Evolutionary conservation across 2,113 vertebrate species (phyloP).

Genomic region (Chionis minor): DNA sequence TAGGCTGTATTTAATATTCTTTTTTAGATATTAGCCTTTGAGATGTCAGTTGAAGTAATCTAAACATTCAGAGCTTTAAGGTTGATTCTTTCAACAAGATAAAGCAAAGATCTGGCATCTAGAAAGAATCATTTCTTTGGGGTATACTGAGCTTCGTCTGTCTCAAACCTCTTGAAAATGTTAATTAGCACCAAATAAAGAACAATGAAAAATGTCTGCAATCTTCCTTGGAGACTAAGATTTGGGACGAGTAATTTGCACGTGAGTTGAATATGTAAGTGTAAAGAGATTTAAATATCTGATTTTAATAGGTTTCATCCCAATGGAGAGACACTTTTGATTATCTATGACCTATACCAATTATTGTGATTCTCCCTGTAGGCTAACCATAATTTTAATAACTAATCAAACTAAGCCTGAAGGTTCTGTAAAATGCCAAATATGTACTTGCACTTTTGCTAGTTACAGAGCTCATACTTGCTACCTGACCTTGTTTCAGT

Average conservation of each 20-base stretch:
- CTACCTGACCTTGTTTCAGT: conserved; percentile 62
- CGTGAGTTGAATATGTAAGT: conserved; percentile 67
- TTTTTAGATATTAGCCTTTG: conserved; percentile 32
- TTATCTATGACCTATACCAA: conserved; percentile 88
- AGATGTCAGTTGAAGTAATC: conserved; percentile 38
- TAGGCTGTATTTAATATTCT: background rate
- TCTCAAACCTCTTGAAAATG: conserved; percentile 67
- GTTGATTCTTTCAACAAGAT: conserved; percentile 50
- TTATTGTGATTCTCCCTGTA: conserved; percentile 84
- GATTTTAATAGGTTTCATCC: conserved; percentile 86
- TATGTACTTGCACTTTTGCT: conserved; percentile 60
- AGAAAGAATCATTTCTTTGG: conserved; percentile 58
- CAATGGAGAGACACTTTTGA: conserved; percentile 84
- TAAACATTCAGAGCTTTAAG: conserved; percentile 48
- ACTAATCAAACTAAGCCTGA: conserved; percentile 88
- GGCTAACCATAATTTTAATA: conserved; percentile 84
- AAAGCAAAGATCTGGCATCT: conserved; percentile 45
- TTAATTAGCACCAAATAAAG: conserved; percentile 77
- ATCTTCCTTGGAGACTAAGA: conserved; percentile 71
- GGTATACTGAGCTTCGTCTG: conserved; percentile 1
- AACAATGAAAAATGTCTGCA: conserved; percentile 68
- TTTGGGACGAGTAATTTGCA: conserved; percentile 69
- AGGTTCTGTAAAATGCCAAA: conserved; percentile 75
- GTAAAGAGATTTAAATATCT: conserved; percentile 87
- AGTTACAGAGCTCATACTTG: conserved; percentile 46